Evolutionary conservation across 2,113 vertebrate species (phyloP).

Genomic region (Geothlypis trichas): DNA sequence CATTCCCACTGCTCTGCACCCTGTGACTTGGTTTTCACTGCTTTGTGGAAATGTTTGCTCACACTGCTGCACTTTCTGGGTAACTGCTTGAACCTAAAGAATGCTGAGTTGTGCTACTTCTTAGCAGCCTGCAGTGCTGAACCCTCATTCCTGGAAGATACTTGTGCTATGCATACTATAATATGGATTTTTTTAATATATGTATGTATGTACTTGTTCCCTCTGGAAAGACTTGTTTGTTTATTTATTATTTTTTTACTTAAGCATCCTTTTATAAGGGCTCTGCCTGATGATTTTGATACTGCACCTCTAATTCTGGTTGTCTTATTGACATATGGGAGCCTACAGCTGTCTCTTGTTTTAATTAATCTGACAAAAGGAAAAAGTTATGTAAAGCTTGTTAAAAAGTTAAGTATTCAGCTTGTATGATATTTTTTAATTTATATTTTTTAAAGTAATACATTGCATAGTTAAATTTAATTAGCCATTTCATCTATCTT

Average conservation of each 20-base stretch:
- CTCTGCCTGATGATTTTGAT: neutral
- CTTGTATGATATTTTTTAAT: neutral
- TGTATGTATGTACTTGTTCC: neutral
- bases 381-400: neutral
- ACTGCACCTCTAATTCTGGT: neutral
- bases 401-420: neutral
- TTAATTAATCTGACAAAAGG: neutral
- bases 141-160: neutral
- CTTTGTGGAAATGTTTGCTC: slow-evolving; percentile 15
- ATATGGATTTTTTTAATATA: neutral
- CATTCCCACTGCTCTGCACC: slow-evolving; percentile 29
- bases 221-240: neutral
- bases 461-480: neutral
- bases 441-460: neutral
- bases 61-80: neutral
- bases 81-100: neutral
- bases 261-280: neutral
- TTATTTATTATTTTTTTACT: neutral
- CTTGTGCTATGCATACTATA: neutral
- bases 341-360: neutral
- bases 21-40: neutral
- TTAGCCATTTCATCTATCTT: neutral
- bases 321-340: neutral
- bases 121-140: neutral
- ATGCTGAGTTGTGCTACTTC: neutral